Evolutionary conservation across 2,888 invertebrate genomes (phyloP), one percentile per base, ranked within the genome.

Genomic region (Trissoscelio sp.): DNA sequence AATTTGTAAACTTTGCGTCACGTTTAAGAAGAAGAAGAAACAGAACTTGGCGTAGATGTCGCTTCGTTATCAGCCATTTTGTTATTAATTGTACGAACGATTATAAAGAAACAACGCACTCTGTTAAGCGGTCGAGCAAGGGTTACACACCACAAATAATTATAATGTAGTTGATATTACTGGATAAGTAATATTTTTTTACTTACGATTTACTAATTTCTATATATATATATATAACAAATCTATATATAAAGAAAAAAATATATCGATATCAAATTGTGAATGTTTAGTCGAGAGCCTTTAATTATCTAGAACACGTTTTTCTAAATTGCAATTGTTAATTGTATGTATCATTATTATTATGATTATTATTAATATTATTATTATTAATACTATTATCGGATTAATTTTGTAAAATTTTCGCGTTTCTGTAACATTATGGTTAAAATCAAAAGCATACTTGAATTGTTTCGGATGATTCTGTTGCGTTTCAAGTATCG

Each of bases 151-250:
- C 51, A 66, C 16, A 37, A 66, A 51, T 37, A 22, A 31, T 28
- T 20, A 62, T 62, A 48, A 12, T 11, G 31, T 48, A 62, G 46
- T 62, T 62, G n/a, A 48, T 62, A 51, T 51, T 66, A 51, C 66
- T 51, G 51, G 14, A 66, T 28, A 34, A 37, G 66, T 37, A 48
- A 48, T 51, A 66, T 39, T 67, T 67, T 67, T 67, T 51, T 53
- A 67, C 66, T 51, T 51, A 51, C 20, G 4, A 66, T 37, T 51
- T 66, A 37, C 22, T 66, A 48, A 51, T 48, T 28, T 66, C 51
- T 66, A 51, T 28, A 39, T 24, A 46, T 12, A 31, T 20, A 16
- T n/a, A 16, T 39, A 20, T 6, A 58, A 58, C 9, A 20, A 34
- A 34, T 34, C 6, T 9, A 34, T 20, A 20, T 34, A 34, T 34